Percentiles rank a stretch among this genome's conserved stretches.
Evolutionary conservation across 2,888 invertebrate species (phyloP).

Genomic region (Drosophila subquinaria): DNA sequence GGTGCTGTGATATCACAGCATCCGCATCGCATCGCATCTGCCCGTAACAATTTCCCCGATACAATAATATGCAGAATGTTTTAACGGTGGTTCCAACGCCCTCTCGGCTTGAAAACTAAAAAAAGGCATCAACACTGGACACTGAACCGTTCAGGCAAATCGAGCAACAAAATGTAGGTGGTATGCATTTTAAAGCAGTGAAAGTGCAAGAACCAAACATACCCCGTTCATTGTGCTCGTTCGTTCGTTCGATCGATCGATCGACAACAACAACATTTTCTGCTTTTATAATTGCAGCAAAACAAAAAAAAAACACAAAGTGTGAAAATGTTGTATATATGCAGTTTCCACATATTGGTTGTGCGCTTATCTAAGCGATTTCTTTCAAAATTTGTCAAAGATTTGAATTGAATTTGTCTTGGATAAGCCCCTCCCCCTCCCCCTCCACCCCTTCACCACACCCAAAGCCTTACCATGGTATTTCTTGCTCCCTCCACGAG

Average conservation of each 20-base stretch:
- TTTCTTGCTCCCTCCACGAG: slow-evolving; percentile 1
- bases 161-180: slow-evolving; percentile 78
- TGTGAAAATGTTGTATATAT: no score
- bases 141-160: slow-evolving; percentile 65
- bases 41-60: slow-evolving; percentile 75
- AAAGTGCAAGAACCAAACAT: slow-evolving; percentile 71
- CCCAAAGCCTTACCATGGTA: no score
- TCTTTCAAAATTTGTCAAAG: slow-evolving; percentile 70
- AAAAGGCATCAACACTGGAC: slow-evolving; percentile 44
- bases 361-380: slow-evolving; percentile 68
- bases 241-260: slow-evolving; percentile 28
- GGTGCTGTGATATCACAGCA: slow-evolving; percentile 35
- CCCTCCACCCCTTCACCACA: slow-evolving; percentile 5
- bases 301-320: background rate
- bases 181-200: slow-evolving; percentile 78
- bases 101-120: slow-evolving; percentile 11
- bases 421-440: slow-evolving; percentile 17
- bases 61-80: slow-evolving; percentile 73
- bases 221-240: slow-evolving; percentile 61
- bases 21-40: slow-evolving; percentile 47
- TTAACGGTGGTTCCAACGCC: slow-evolving; percentile 73
- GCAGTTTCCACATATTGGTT: slow-evolving; percentile 10
- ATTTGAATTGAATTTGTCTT: slow-evolving; percentile 78
- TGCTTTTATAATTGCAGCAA: slow-evolving; percentile 59
- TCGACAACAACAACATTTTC: slow-evolving; percentile 20